Percentiles rank a stretch among this genome's conserved stretches.
Evolutionary conservation across 1,140 invertebrate species (phyloP).

Genomic region (Argopecten irradians): DNA sequence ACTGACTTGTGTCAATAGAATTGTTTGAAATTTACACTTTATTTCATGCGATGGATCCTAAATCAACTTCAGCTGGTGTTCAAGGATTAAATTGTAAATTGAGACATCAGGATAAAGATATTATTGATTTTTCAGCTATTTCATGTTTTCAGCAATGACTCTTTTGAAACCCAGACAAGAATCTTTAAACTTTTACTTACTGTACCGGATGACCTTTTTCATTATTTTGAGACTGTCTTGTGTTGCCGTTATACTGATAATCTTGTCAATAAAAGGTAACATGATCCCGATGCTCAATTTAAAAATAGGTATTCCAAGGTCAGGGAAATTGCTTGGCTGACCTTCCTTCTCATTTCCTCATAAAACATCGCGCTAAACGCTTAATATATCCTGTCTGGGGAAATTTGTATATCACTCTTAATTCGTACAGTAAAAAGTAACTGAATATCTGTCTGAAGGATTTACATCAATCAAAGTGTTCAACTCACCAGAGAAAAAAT

Average conservation of each 20-base stretch:
- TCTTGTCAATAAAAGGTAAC: background rate
- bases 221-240: background rate
- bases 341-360: background rate
- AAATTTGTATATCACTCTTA: background rate
- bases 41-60: too few relatives aligned
- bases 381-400: background rate
- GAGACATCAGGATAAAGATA: too few relatives aligned
- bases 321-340: background rate
- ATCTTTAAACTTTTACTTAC: too few relatives aligned
- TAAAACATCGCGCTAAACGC: background rate
- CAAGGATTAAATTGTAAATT: too few relatives aligned
- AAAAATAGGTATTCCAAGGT: background rate
- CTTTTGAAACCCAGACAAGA: too few relatives aligned
- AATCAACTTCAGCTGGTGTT: too few relatives aligned
- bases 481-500: too few relatives aligned
- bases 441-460: background rate
- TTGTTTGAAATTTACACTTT: too few relatives aligned
- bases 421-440: background rate
- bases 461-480: too few relatives aligned
- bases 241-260: background rate
- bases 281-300: background rate
- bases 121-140: too few relatives aligned
- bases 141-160: too few relatives aligned
- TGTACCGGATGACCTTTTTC: background rate
- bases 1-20: too few relatives aligned